Percentiles rank a stretch among this genome's conserved stretches.
phyloP scores from a whole-genome alignment of 2,888 invertebrate species.

The Acleris sparsana region DNA sequence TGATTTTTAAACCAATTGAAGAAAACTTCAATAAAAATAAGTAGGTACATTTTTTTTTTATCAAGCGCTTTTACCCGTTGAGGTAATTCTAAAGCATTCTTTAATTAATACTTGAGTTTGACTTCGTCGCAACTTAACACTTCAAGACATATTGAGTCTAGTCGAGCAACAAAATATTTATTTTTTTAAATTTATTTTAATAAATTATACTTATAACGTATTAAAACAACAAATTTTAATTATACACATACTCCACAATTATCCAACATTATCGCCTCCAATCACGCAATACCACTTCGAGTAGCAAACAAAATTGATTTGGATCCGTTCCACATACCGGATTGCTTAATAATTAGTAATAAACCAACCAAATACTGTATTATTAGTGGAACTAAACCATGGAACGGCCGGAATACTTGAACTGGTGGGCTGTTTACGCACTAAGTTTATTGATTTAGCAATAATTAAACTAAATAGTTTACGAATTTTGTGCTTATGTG shows the following conservation, averaged over 20 bases:
- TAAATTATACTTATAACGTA: too few relatives aligned
- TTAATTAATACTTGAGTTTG: too few relatives aligned
- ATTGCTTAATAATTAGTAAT: slow-evolving; percentile 11
- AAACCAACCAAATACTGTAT: not conserved
- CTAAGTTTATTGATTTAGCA: not conserved
- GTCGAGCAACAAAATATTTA: too few relatives aligned
- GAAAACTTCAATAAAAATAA: too few relatives aligned
- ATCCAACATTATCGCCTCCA: not conserved
- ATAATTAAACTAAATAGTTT: not conserved
- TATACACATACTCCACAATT: not conserved
- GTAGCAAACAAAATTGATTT: slow-evolving; percentile 3
- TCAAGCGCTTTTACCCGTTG: too few relatives aligned
- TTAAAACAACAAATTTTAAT: not conserved
- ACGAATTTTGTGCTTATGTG: too few relatives aligned
- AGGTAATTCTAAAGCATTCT: too few relatives aligned
- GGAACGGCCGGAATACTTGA: slow-evolving; percentile 21
- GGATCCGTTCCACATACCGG: slow-evolving; percentile 9
- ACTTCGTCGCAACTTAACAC: too few relatives aligned
- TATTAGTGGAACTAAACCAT: slow-evolving; percentile 25
- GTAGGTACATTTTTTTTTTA: too few relatives aligned
- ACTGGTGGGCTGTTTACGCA: slow-evolving; percentile 14
- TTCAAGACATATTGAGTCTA: too few relatives aligned
- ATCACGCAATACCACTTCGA: not conserved
- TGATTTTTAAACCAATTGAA: too few relatives aligned
- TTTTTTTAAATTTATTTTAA: too few relatives aligned